Conservation (phyloP, 2,888 invertebrate species). For the Pocota personata region DNA sequence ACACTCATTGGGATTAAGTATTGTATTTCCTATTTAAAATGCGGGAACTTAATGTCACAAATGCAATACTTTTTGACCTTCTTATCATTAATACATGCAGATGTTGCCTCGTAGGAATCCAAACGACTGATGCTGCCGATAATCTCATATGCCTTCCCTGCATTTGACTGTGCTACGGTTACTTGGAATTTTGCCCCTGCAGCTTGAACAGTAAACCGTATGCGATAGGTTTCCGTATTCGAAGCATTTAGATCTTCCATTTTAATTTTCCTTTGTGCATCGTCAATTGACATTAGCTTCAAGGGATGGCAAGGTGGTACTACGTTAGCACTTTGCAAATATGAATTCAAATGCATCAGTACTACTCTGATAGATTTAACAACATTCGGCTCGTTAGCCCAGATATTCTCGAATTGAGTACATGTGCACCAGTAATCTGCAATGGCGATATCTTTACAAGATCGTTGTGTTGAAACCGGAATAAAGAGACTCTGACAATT, state of each 20-base stretch:
- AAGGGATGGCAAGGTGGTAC: constrained; percentile 14
- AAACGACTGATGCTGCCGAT: constrained; percentile 75
- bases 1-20: too few species aligned
- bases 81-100: constrained; percentile 75
- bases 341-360: constrained; percentile 13
- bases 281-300: not conserved
- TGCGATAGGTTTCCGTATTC: not conserved
- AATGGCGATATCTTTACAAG: constrained; percentile 87
- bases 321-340: not conserved
- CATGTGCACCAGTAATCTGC: constrained; percentile 91
- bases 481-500: constrained; percentile 87
- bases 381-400: not conserved
- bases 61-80: constrained; percentile 79
- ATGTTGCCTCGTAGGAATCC: constrained; percentile 73
- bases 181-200: constrained; percentile 19
- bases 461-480: constrained; percentile 85
- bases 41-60: constrained; percentile 44
- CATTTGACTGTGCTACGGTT: constrained; percentile 1
- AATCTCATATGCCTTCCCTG: constrained; percentile 1
- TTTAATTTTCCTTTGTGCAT: not conserved
- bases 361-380: not conserved
- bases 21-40: too few species aligned
- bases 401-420: constrained; percentile 83
- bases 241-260: not conserved
- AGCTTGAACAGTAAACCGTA: constrained; percentile 13